These are phyloP conservation scores for Thalassophryne amazonica DNA, from an alignment of 2,797 vertebrate genomes.

Conservation along the genomic window DNA sequence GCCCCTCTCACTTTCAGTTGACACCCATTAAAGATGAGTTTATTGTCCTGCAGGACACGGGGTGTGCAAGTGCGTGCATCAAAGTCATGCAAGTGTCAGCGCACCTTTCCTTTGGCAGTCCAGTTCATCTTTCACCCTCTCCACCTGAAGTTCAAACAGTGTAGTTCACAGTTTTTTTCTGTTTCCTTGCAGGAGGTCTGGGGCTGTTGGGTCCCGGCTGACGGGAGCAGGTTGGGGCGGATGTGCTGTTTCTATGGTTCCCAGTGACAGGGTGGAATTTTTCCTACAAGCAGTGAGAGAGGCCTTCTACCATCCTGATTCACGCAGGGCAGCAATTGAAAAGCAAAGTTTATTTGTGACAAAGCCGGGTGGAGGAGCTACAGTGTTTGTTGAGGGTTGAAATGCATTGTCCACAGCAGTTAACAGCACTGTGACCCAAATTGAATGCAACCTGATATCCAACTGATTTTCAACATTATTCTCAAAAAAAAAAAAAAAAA, in stretches of 20 bases:
- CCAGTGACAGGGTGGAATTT: conserved; percentile 77
- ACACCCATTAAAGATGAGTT: too few species aligned
- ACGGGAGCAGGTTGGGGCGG: conserved; percentile 98
- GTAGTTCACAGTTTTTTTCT: background rate
- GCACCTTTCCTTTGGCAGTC: too few species aligned
- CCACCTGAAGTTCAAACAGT: background rate
- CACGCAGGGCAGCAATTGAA: conserved; percentile 69
- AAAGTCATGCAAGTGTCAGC: too few species aligned
- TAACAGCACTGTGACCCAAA: background rate
- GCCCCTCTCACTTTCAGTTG: too few species aligned
- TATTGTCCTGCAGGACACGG: too few species aligned
- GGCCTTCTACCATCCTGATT: conserved; percentile 80
- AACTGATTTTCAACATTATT: too few species aligned
- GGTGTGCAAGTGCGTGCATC: too few species aligned
- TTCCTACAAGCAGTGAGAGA: conserved; percentile 86
- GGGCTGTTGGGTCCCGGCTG: conserved; percentile 90
- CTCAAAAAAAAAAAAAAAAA: too few species aligned
- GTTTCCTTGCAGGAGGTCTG: conserved; percentile 79
- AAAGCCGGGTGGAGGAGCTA: conserved; percentile 89
- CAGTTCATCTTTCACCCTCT: too few species aligned
- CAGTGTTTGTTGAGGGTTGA: conserved; percentile 82
- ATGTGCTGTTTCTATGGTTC: conserved; percentile 94
- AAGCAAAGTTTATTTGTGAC: conserved; percentile 88
- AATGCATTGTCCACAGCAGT: background rate
- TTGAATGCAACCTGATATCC: too few species aligned